Base-by-base conservation (phyloP, 2,113 vertebrate genomes). In the Garra rufa region DNA sequence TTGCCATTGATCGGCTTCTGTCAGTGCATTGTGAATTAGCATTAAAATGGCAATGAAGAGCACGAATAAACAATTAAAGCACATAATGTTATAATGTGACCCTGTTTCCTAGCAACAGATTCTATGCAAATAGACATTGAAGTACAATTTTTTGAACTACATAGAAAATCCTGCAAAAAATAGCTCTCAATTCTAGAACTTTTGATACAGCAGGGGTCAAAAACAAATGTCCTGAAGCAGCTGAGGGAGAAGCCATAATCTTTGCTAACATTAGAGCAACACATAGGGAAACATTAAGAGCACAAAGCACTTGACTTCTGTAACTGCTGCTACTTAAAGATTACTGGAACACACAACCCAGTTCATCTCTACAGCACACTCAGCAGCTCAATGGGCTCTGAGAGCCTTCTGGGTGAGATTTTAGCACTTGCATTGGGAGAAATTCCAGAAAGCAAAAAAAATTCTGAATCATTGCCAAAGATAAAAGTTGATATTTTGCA, bases 61-160 rank as follows among this genome's bases (percentile, higher is more conserved):
- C 77, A 85, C 76, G 85, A 86, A 76, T 65, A 9, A 41, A 70
- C 80, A 83, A 73, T 80, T 88, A 30, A 82, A 82, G 80, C 65
- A 82, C 65, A 70, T 52, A 7, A 30, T 70, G 46, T 69, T 34
- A 86, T 85, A 15, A 85, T 83, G 65, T 4, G 21, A 86, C 24
- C 76, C 74, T n/a, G 77, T 83, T 78, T 63, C 46, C 24, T 50
- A 46, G 34, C 26, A 79, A 87, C 73, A 77, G 90, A 91, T 81
- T 89, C 90, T 93, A 93, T 92, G 89, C 90, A 92, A 92, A 90
- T 34, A 74, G 79, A 86, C 55, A 41, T 75, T 21, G 55, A 61
- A 43, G 61, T 76, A 67, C 59, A 83, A 50, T 48, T 41, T 24
- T 61, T 61, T 55, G 9, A 81, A 73, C 67, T 10, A 15, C 81